Conservation (phyloP, 2,888 invertebrate genomes). For the Melanotus villosus region DNA sequence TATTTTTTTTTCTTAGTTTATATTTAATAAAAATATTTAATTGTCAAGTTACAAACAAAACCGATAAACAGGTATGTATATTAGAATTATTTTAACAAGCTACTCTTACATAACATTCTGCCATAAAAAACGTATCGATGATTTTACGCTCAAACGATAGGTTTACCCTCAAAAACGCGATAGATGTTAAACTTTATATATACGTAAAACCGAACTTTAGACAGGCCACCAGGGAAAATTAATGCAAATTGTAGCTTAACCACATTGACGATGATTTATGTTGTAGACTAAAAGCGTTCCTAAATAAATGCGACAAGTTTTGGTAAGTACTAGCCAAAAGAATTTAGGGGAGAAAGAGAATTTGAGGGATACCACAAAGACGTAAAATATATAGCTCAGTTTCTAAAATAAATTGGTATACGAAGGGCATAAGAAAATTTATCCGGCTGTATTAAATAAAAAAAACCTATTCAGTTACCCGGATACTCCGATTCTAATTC, state of each 20-base stretch:
- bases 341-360: not conserved
- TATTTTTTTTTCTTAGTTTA: no score
- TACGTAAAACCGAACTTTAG: constrained; percentile 1
- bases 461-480: no score
- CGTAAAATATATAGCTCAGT: constrained; percentile 8
- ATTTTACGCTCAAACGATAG: not conserved
- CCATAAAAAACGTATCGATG: not conserved
- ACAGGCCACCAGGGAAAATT: not conserved
- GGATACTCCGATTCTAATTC: no score
- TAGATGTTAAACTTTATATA: not conserved
- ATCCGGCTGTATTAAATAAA: not conserved
- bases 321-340: constrained; percentile 10
- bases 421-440: constrained; percentile 2
- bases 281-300: constrained; percentile 1
- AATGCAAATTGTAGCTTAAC: constrained; percentile 12
- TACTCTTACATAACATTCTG: no score
- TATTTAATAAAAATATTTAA: no score
- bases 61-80: no score
- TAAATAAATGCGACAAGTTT: constrained; percentile 19
- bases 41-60: no score
- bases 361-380: not conserved
- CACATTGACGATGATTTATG: constrained; percentile 16
- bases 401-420: constrained; percentile 6
- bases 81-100: no score
- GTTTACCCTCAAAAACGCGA: not conserved